Evolutionary conservation across 2,113 vertebrate species (phyloP), one percentile per base, ranked within the genome.

Genomic region (Oreocharis arfaki): DNA sequence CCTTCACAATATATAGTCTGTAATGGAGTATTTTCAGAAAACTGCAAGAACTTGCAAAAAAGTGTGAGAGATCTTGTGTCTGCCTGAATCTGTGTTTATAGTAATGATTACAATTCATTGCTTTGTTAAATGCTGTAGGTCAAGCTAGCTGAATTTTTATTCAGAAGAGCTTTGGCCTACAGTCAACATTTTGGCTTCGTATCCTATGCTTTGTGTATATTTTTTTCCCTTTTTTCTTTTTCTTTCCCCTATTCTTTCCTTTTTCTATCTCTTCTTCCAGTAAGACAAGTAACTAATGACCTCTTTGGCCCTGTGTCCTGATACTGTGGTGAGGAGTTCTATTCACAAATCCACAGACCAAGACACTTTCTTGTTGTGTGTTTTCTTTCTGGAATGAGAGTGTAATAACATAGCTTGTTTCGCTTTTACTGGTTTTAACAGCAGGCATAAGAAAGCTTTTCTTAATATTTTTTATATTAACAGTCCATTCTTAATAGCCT

Each of bases 351-450:
- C 59, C 32, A 23, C 22, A 74, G 59, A 89, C 56, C 42, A 47
- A n/a, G 50, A 61, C 0, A 0, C 68, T 39, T 53, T 79, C 49
- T 69, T 65, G 19, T 53, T 67, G 18, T 32, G 30, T 82, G 73
- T 65, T 76, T 95, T 77, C 33, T 53, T 91, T 92, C 68, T 79
- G 61, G 39, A 79, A 71, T n/a, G 27, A 60, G 35, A 75, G 44
- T 44, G 20, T 75, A 70, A 81, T 70, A 84, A 18, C 32, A 52
- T 12, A 32, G 33, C 39, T 89, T 86, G 37, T 91, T 95, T 84
- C 68, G 35, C 47, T 92, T 96, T 82, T 87, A 28, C 74, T 87
- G 41, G 32, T 92, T 91, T 91, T 87, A 91, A 69, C 93, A 89
- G 74, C 81, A 76, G 74, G 61, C 70, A 42, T 78, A 87, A 81